Percentiles rank a stretch among this genome's conserved stretches.
These are phyloP conservation scores for Apomyelois bistriatella DNA, from an alignment of 2,888 invertebrate genomes.

Conservation along the genomic window DNA sequence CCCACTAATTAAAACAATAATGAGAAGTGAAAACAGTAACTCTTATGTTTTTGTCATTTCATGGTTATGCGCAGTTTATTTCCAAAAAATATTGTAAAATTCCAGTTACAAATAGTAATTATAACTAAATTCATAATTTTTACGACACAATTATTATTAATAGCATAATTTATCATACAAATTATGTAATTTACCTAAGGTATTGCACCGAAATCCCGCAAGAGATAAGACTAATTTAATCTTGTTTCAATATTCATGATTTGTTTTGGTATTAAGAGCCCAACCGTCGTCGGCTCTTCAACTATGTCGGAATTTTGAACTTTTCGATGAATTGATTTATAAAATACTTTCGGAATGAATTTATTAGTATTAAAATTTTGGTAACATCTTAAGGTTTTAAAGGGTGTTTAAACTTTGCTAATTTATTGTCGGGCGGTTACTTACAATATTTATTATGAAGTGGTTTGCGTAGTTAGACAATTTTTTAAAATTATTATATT, in stretches of 20 bases:
- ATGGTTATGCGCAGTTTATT: no score
- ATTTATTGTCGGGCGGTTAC: background rate
- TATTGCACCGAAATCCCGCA: slow-evolving; percentile 29
- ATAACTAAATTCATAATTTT: no score
- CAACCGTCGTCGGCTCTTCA: slow-evolving; percentile 20
- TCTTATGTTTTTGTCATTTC: no score
- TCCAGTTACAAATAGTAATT: no score
- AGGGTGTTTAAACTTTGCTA: slow-evolving; percentile 10
- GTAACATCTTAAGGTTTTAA: slow-evolving; percentile 3
- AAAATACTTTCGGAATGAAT: slow-evolving; percentile 16
- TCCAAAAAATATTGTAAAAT: no score
- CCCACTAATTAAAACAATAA: no score
- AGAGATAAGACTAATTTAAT: slow-evolving; percentile 48
- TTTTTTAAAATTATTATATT: no score
- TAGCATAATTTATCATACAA: background rate
- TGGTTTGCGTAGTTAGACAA: no score
- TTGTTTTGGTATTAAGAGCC: slow-evolving; percentile 31
- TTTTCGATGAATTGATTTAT: slow-evolving; percentile 18
- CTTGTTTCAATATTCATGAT: slow-evolving; percentile 56
- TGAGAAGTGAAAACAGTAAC: no score
- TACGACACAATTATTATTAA: background rate
- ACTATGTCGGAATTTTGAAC: slow-evolving; percentile 7
- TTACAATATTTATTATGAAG: no score
- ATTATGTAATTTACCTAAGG: slow-evolving; percentile 1
- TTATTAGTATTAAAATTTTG: slow-evolving; percentile 8